Evolutionary conservation across 2,797 vertebrate species (phyloP).

Genomic region (Phalanger gymnotis): DNA sequence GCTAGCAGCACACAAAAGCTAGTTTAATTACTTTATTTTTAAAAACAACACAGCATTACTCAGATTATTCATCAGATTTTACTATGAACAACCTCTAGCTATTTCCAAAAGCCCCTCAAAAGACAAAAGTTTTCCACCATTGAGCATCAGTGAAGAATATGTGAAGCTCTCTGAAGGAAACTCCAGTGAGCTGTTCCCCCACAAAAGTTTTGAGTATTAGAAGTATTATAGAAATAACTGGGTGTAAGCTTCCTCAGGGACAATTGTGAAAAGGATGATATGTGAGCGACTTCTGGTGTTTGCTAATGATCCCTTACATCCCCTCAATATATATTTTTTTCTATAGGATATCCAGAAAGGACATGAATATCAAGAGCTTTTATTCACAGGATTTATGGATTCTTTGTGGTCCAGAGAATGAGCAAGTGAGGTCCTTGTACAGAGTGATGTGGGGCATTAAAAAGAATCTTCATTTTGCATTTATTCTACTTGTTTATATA

Average conservation of each 20-base stretch:
- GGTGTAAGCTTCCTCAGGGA: background rate
- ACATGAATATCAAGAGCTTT: background rate
- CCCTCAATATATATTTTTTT: too few species aligned
- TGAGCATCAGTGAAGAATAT: background rate
- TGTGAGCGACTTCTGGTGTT: background rate
- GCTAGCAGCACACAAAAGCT: background rate
- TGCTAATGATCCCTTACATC: background rate
- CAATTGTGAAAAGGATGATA: background rate
- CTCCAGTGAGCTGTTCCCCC: background rate
- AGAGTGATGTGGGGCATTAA: background rate
- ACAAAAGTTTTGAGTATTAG: background rate
- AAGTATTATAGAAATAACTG: background rate
- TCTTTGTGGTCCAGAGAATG: background rate
- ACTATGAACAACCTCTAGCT: too few species aligned
- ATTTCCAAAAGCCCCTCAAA: too few species aligned
- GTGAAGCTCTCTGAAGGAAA: background rate
- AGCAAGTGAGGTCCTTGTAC: background rate
- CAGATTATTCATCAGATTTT: background rate
- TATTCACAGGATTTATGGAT: background rate
- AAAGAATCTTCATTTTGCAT: background rate
- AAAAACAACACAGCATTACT: background rate
- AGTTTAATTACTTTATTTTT: background rate
- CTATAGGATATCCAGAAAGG: background rate
- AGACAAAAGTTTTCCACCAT: background rate
- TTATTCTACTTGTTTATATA: background rate